Base-by-base conservation (phyloP, 2,888 invertebrate species). In the Ypsolopha sequella region DNA sequence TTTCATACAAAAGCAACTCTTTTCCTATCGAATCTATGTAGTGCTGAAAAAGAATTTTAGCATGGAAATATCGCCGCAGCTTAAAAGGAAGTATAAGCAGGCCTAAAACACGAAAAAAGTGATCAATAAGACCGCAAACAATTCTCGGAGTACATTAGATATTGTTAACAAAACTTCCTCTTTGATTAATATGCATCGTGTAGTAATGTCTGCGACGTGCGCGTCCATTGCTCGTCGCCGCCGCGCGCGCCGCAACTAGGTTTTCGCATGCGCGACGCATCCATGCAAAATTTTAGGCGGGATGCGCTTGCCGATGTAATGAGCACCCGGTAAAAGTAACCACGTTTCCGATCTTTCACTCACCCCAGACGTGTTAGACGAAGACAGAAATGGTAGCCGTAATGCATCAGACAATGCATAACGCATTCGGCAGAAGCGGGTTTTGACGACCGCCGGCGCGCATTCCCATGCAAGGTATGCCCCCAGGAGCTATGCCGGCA, bases 91-190 rank as follows among this genome's bases (percentile, higher is more conserved):
- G 73, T 73, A 73, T 66, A 24, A 24, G 68, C 67, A 24, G 24
- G 24, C 24, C 24, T 24, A 24, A 24, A 2, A 24, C 24, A 24
- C 64, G 73, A 66, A 65, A 64, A 70, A 69, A 61, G 60, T 64
- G 61, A 78, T 84, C 80, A 85, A 82, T 82, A 68, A 70, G 57
- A 69, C 85, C 85, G 85, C 82, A 56, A 61, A 56, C 66, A 63
- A 64, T 73, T 73, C 75, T 69, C 70, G 58, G 76, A 76, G 79
- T 77, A 80, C 84, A 85, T 85, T 86, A 85, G 80, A 82, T 86
- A 86, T 86, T 86, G 80, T 86, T 84, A 73, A 84, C 85, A 85
- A 86, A 84, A 84, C 85, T 86, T 86, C 85, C 85, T 85, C 70
- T 72, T 75, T 62, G 56, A 84, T 86, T 81, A 80, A 82, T 86